A percentile compares a stretch with the other conserved stretches of the same genome.
Conservation (phyloP, 2,888 invertebrate genomes). For the Hirtodrosophila trivittata region DNA sequence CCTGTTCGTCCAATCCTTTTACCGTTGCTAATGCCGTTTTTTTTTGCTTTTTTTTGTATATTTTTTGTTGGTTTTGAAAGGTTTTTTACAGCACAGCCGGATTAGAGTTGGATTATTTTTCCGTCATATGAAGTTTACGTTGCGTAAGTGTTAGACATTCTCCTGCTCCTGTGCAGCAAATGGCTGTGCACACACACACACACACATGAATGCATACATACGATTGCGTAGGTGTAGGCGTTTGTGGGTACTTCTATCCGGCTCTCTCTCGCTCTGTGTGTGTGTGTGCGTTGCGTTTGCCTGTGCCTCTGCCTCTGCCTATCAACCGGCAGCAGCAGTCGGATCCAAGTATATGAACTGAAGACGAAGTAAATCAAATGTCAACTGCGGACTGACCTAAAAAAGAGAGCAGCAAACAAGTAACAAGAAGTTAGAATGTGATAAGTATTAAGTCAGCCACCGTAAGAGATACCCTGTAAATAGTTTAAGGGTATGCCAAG, state of each 20-base stretch:
- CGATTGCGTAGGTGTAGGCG: background rate
- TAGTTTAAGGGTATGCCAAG: too few species aligned
- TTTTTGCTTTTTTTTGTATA: background rate
- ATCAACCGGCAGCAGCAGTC: constrained; percentile 36
- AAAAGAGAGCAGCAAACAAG: constrained; percentile 23
- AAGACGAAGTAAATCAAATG: constrained; percentile 49
- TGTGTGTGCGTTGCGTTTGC: constrained; percentile 6
- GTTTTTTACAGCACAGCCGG: too few species aligned
- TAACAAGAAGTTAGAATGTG: background rate
- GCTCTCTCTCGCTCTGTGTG: background rate
- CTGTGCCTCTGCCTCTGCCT: background rate
- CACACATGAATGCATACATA: constrained; percentile 1
- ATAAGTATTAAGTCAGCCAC: too few species aligned
- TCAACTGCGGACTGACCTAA: constrained; percentile 46
- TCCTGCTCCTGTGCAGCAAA: constrained; percentile 1
- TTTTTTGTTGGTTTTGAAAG: background rate
- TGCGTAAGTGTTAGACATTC: constrained; percentile 47
- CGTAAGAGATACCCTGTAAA: too few species aligned
- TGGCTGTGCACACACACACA: background rate
- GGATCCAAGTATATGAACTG: constrained; percentile 25
- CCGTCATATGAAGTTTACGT: constrained; percentile 51
- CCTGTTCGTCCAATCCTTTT: too few species aligned
- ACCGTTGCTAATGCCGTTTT: background rate
- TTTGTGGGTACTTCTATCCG: background rate
- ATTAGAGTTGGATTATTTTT: constrained; percentile 18